Evolutionary conservation across 1,140 invertebrate genomes (phyloP).

Genomic region (Zaprionus ghesquierei): DNA sequence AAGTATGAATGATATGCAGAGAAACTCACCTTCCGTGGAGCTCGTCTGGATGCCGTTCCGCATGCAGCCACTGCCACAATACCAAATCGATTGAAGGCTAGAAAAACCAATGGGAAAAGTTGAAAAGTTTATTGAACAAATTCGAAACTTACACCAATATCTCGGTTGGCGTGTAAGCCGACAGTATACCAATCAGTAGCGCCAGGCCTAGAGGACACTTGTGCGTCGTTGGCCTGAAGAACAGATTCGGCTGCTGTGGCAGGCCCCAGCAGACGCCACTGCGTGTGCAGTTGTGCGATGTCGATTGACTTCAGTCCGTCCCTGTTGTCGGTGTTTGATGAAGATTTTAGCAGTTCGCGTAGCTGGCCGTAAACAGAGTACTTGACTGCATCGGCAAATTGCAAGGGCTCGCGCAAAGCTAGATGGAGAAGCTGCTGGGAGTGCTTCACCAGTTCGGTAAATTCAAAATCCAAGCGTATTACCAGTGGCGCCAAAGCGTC

Average conservation of each 20-base stretch:
- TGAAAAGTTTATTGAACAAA: background rate
- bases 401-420: conserved; percentile 59
- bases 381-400: conserved; percentile 64
- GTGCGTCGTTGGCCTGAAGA: conserved; percentile 45
- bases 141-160: conserved; percentile 55
- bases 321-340: conserved; percentile 13
- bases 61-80: conserved; percentile 64
- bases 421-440: conserved; percentile 46
- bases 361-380: conserved; percentile 59
- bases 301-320: conserved; percentile 53
- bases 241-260: conserved; percentile 51
- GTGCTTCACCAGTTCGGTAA: conserved; percentile 39
- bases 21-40: conserved; percentile 64
- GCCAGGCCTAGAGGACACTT: conserved; percentile 46
- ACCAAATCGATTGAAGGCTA: conserved; percentile 78
- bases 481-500: conserved; percentile 59
- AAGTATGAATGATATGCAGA: background rate
- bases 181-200: conserved; percentile 61
- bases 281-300: conserved; percentile 66
- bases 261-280: conserved; percentile 62
- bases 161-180: conserved; percentile 59
- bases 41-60: conserved; percentile 72
- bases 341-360: conserved; percentile 40
- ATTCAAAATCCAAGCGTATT: conserved; percentile 59
- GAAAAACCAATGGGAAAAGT: background rate